phyloP scores from a whole-genome alignment of 2,113 vertebrate genomes.

The Erythrolamprus reginae region DNA sequence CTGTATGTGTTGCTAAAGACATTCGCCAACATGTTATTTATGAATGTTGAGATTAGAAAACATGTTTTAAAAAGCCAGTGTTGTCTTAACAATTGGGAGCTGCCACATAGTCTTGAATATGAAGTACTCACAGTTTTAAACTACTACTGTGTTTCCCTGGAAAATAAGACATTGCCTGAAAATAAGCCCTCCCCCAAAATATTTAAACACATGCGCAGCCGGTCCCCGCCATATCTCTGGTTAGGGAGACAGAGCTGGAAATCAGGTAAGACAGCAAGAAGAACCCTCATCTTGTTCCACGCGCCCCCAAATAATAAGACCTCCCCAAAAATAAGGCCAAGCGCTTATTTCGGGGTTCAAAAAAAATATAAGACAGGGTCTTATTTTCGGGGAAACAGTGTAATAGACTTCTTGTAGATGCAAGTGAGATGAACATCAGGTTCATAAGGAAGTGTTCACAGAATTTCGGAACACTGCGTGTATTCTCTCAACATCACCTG shows the following conservation, averaged over 20 bases:
- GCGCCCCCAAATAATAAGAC: too few relatives aligned
- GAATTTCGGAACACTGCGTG: background rate
- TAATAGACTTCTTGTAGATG: background rate
- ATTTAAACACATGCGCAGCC: too few relatives aligned
- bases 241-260: too few relatives aligned
- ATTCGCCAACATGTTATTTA: background rate
- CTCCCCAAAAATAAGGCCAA: too few relatives aligned
- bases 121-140: background rate
- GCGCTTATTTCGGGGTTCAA: too few relatives aligned
- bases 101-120: background rate
- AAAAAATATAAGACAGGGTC: too few relatives aligned
- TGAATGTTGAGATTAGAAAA: background rate
- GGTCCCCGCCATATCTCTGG: too few relatives aligned
- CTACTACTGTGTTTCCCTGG: background rate
- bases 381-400: too few relatives aligned
- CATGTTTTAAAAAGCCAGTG: background rate
- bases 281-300: too few relatives aligned
- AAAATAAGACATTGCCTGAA: too few relatives aligned
- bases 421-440: background rate
- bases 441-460: background rate
- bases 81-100: background rate
- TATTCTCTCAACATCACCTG: background rate
- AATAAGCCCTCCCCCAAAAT: too few relatives aligned
- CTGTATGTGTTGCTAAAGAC: background rate
- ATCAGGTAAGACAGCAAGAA: too few relatives aligned